A percentile compares a stretch with the other conserved stretches of the same genome.
phyloP scores from a whole-genome alignment of 2,113 vertebrate genomes.

The Lates calcarifer region DNA sequence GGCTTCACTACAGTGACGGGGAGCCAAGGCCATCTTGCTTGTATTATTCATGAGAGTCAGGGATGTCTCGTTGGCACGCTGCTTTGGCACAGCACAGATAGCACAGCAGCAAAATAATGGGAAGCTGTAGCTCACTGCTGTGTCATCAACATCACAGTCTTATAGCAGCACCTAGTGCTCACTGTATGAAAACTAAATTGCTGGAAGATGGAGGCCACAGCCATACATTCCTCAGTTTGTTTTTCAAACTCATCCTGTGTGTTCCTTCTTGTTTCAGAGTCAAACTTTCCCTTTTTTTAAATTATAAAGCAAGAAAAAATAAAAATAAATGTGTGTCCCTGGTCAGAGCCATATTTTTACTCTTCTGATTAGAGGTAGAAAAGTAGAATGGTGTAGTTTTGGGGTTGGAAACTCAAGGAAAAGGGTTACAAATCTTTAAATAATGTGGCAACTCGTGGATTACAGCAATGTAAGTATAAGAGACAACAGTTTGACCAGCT shows the following conservation, averaged over 20 bases:
- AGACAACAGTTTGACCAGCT: no score
- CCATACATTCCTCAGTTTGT: rapidly evolving
- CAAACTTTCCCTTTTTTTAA: not conserved
- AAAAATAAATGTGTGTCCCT: not conserved
- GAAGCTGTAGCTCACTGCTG: slow-evolving; percentile 36
- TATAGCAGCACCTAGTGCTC: slow-evolving; percentile 73
- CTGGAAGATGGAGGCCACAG: not conserved
- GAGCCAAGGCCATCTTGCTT: slow-evolving; percentile 62
- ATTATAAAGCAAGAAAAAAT: no score
- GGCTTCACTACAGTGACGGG: slow-evolving; percentile 58
- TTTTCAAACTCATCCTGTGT: not conserved
- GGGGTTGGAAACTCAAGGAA: no score
- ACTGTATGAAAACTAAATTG: slow-evolving; percentile 28
- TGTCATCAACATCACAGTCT: slow-evolving; percentile 48
- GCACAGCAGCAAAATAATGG: slow-evolving; percentile 54
- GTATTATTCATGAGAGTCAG: slow-evolving; percentile 73
- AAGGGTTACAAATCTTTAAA: no score
- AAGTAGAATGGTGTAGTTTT: no score
- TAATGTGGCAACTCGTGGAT: no score
- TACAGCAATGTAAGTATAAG: no score
- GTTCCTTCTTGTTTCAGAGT: not conserved
- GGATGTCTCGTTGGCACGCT: slow-evolving; percentile 56
- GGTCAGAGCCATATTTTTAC: no score
- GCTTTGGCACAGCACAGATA: slow-evolving; percentile 48
- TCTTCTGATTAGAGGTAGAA: no score